These are phyloP conservation scores for Hybognathus amarus DNA, from an alignment of 2,797 vertebrate species.

Conservation along the genomic window DNA sequence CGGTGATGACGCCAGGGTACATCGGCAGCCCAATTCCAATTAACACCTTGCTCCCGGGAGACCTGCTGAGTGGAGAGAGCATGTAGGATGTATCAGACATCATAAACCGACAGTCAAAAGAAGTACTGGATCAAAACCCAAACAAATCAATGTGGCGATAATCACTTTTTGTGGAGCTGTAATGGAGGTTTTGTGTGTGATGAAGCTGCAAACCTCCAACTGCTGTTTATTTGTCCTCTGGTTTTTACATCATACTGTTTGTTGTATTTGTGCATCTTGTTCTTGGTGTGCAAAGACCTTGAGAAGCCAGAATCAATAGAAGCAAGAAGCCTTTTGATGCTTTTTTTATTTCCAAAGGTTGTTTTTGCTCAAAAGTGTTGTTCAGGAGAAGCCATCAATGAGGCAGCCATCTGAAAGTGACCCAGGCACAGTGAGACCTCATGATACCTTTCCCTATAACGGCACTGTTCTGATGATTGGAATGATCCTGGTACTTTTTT, in stretches of 20 bases:
- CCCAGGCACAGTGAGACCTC: slow-evolving; percentile 52
- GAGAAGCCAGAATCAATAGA: slow-evolving; percentile 44
- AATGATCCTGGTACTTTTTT: slow-evolving; percentile 45
- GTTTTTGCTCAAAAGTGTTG: slow-evolving; percentile 66
- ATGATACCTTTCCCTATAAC: slow-evolving; percentile 51
- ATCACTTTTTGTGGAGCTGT: slow-evolving; percentile 81
- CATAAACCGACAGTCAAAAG: slow-evolving; percentile 34
- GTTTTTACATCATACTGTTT: slow-evolving; percentile 24
- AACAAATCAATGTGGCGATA: slow-evolving; percentile 83
- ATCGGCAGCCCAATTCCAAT: slow-evolving; percentile 93
- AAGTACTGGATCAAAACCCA: slow-evolving; percentile 57
- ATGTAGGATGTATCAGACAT: slow-evolving; percentile 79
- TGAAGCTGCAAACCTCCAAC: slow-evolving; percentile 68
- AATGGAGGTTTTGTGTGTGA: slow-evolving; percentile 66
- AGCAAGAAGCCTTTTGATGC: slow-evolving; percentile 67
- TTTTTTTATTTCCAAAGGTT: slow-evolving; percentile 64
- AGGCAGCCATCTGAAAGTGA: slow-evolving; percentile 77
- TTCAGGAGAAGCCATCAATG: slow-evolving; percentile 85
- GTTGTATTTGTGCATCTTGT: slow-evolving; percentile 21
- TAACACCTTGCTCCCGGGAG: slow-evolving; percentile 93
- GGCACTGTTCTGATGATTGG: slow-evolving; percentile 25
- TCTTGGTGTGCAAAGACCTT: slow-evolving; percentile 29
- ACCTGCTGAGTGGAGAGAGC: slow-evolving; percentile 95
- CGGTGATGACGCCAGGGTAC: slow-evolving; percentile 86
- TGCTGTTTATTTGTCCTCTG: slow-evolving; percentile 55